phyloP scores from a whole-genome alignment of 1,140 invertebrate species.

The Aphidius ervi region DNA sequence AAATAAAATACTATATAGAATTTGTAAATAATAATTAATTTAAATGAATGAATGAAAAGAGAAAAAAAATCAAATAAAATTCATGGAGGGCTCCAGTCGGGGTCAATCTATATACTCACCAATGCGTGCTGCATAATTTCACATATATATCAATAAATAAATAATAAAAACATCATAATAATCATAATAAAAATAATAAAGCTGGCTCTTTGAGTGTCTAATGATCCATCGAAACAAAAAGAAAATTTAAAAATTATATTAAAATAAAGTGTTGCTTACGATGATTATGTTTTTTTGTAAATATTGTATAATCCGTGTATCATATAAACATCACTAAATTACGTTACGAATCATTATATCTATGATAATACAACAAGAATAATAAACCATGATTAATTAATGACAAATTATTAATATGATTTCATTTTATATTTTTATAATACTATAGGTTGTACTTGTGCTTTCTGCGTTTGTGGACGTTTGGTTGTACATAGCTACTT shows the following conservation, averaged over 20 bases:
- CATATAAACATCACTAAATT: constrained; percentile 48
- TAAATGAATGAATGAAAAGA: background rate
- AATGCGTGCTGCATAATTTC: no score
- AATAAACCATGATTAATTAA: constrained; percentile 26
- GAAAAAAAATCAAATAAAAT: background rate
- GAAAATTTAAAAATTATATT: constrained; percentile 3
- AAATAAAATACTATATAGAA: background rate
- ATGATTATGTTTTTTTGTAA: constrained; percentile 24
- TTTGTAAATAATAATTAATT: constrained; percentile 15
- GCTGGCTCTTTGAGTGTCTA: no score
- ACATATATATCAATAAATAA: no score
- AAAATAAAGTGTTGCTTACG: constrained; percentile 22
- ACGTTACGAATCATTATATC: constrained; percentile 54
- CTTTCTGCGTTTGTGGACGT: no score
- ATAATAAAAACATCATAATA: no score
- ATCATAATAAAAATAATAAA: no score
- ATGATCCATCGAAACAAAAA: no score
- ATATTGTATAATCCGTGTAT: constrained; percentile 53
- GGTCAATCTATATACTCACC: no score
- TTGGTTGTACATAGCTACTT: no score
- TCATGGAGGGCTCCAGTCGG: no score
- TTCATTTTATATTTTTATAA: constrained; percentile 9
- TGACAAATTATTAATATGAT: constrained; percentile 8
- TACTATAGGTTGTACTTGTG: no score
- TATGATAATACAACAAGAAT: constrained; percentile 51